Conservation (phyloP, 2,888 invertebrate genomes). For the Horisme vitalbata region DNA sequence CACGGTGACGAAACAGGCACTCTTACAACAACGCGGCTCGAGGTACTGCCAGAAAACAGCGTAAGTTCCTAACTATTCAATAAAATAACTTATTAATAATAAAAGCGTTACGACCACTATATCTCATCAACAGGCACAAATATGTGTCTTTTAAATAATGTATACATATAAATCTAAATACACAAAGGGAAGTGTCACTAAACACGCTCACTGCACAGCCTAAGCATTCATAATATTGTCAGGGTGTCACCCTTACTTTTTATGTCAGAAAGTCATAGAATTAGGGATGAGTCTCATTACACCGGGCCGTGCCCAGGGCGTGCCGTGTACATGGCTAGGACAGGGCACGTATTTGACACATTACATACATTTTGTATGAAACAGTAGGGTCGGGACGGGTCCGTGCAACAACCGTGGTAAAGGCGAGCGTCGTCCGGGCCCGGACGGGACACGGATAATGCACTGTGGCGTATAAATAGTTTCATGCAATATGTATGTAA, state of each 20-base stretch:
- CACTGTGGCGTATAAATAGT: too few relatives aligned
- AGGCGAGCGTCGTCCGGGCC: too few relatives aligned
- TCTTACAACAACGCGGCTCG: constrained; percentile 18
- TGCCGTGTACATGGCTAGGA: too few relatives aligned
- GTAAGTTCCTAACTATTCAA: constrained; percentile 8
- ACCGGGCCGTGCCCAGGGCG: too few relatives aligned
- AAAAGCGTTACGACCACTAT: not conserved
- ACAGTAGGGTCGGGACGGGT: too few relatives aligned
- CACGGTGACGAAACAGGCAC: constrained; percentile 21
- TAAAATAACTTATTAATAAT: constrained; percentile 1
- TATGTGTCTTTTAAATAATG: constrained; percentile 8
- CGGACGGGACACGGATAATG: too few relatives aligned
- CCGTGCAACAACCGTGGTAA: too few relatives aligned
- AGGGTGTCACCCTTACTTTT: constrained; percentile 10
- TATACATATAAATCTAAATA: constrained; percentile 10
- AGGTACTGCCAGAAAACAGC: constrained; percentile 18
- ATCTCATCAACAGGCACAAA: constrained; percentile 12
- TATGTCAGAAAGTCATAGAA: not conserved
- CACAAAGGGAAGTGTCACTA: not conserved
- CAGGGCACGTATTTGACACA: too few relatives aligned
- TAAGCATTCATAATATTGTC: constrained; percentile 17
- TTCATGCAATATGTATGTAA: too few relatives aligned
- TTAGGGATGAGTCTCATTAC: too few relatives aligned
- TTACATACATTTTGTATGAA: too few relatives aligned
- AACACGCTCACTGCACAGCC: constrained; percentile 6